Evolutionary conservation across 1,140 invertebrate genomes (phyloP).

Genomic region (Cheumatopsyche charites): DNA sequence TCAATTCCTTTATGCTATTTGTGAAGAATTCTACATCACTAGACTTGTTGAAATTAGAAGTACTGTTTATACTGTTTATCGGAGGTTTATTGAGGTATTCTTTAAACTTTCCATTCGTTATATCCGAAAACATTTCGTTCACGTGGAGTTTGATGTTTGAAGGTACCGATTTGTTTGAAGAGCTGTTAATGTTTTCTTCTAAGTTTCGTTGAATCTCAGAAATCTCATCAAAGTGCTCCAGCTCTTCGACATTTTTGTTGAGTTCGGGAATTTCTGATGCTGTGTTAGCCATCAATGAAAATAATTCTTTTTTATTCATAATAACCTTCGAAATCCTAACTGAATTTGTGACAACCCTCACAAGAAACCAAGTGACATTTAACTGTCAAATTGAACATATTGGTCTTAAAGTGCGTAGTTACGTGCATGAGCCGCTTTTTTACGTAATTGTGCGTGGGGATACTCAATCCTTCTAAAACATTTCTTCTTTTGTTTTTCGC

Average conservation of each 20-base stretch:
- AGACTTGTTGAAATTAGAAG: not conserved
- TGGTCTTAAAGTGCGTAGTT: not conserved
- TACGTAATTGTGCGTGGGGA: too few relatives aligned
- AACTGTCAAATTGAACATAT: too few relatives aligned
- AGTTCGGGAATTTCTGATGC: not conserved
- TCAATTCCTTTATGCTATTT: not conserved
- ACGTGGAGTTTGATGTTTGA: not conserved
- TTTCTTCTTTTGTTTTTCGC: too few relatives aligned
- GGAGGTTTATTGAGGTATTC: conserved; percentile 28
- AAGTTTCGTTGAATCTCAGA: not conserved
- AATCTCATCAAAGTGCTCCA: too few relatives aligned
- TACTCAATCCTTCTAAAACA: too few relatives aligned
- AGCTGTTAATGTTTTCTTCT: not conserved
- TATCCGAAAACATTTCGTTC: conserved; percentile 36
- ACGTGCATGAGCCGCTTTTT: too few relatives aligned
- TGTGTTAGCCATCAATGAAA: not conserved
- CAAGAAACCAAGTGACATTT: not conserved
- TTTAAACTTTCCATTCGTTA: conserved; percentile 38
- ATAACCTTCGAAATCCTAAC: too few relatives aligned
- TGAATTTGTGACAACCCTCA: not conserved
- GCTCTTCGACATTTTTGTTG: not conserved
- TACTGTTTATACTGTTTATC: not conserved
- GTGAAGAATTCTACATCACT: not conserved
- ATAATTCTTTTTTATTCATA: not conserved
- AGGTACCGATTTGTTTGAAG: not conserved